phyloP scores from a whole-genome alignment of 2,113 vertebrate genomes.

The Scomber scombrus region DNA sequence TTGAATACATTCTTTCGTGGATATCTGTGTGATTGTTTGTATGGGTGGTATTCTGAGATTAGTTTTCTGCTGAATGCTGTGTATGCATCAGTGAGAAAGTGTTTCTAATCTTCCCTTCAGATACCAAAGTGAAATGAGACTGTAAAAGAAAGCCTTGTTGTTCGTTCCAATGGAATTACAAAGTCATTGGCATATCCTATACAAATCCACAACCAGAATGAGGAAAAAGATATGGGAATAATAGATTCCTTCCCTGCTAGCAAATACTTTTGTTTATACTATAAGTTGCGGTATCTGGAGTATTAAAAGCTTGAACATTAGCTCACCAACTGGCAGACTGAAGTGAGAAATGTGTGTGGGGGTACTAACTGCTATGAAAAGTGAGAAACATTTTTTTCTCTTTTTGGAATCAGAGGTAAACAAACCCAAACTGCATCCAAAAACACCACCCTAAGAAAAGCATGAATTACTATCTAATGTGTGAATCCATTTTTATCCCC shows the following conservation, averaged over 20 bases:
- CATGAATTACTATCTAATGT: slow-evolving; percentile 14
- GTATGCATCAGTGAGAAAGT: slow-evolving; percentile 1
- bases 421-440: slow-evolving; percentile 34
- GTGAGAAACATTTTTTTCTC: background rate
- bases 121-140: slow-evolving; percentile 19
- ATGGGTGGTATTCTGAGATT: background rate
- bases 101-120: slow-evolving; percentile 21
- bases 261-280: slow-evolving; percentile 24
- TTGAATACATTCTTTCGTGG: background rate
- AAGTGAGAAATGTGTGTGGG: slow-evolving; percentile 6
- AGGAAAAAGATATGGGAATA: background rate
- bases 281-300: slow-evolving; percentile 7
- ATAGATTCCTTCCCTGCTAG: slow-evolving; percentile 12
- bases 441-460: background rate
- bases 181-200: slow-evolving; percentile 23
- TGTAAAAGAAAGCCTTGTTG: slow-evolving; percentile 4
- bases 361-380: slow-evolving; percentile 3
- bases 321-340: slow-evolving; percentile 26
- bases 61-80: background rate
- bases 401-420: slow-evolving; percentile 33
- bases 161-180: slow-evolving; percentile 16
- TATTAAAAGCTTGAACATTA: slow-evolving; percentile 25
- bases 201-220: background rate
- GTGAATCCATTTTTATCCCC: background rate
- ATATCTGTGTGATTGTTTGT: background rate